phyloP scores from a whole-genome alignment of 2,797 vertebrate genomes.

The Crypturellus tataupa region DNA sequence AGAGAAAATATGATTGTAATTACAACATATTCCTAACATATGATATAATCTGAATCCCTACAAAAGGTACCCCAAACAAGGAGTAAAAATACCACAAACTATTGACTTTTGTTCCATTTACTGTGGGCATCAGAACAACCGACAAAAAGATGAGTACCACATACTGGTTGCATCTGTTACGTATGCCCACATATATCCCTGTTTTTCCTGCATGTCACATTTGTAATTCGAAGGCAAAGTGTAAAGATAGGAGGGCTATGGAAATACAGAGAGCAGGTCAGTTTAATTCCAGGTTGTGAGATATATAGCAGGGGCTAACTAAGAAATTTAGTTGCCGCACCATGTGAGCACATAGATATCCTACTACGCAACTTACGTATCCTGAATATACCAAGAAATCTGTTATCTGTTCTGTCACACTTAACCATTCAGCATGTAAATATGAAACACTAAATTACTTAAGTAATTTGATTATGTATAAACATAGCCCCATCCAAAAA shows the following conservation, averaged over 20 bases:
- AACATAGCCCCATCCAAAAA: neutral
- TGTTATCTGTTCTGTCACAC: neutral
- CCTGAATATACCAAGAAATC: neutral
- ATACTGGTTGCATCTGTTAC: neutral
- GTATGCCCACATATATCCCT: fast-evolving
- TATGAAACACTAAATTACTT: neutral
- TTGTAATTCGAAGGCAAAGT: neutral
- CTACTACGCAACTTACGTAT: neutral
- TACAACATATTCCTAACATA: neutral
- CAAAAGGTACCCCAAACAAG: neutral
- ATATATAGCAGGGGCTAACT: neutral
- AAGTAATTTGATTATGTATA: neutral
- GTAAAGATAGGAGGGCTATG: neutral
- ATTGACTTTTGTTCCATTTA: neutral
- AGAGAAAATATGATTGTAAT: neutral
- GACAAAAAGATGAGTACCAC: neutral
- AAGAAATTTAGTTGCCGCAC: neutral
- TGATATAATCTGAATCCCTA: neutral
- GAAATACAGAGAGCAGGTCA: neutral
- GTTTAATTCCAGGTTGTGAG: neutral
- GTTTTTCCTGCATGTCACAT: neutral
- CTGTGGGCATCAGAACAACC: neutral
- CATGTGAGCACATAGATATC: neutral
- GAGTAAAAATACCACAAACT: neutral
- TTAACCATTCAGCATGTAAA: neutral